Base-by-base conservation (phyloP, 35 echinoderm and acorn worm species). In the Eucidaris tribuloides region DNA sequence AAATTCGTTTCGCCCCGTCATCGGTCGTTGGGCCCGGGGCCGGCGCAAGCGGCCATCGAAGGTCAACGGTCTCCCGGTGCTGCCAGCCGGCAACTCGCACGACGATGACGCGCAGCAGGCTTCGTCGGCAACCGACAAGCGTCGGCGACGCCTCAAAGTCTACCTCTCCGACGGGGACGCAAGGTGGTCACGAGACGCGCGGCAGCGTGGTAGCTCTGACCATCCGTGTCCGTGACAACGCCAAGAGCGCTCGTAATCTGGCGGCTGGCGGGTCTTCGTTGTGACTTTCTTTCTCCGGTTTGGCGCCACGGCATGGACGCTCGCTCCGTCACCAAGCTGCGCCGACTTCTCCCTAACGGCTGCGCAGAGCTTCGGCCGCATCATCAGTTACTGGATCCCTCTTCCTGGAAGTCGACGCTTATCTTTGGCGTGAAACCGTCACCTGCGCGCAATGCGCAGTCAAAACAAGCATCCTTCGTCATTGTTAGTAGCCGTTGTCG, bases 241-340 rank as follows among this genome's bases (percentile, higher is more conserved):
- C 89, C 11, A 70, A 91, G 25, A 19, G 25, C 7, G 80, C 89
- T 2, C 39, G 32, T 45, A 72, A 85, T 27, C 38, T 91, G 24
- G 15, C 22, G 7, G 61, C 70, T 37, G 89, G 82, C 22, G 36
- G 36, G 42, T n/a, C n/a, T n/a, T n/a, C 43, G 56, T 17, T 25
- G 42, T 23, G 54, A n/a, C n/a, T n/a, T n/a, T n/a, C 46, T 20
- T 49, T 91, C 19, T 52, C 37, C 7, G 77, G 55, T 52, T 6
- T 86, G 19, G 89, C 89, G 89, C 58, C 32, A 91, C 82, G 23
- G n/a, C n/a, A n/a, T 46, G 63, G 4, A 77, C 77, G 61, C 89
- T 91, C 20, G 79, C 27, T n/a, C 37, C 57, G 45, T 91, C 37
- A 81, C 70, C n/a, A n/a, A n/a, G n/a, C 35, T 91, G 89, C 55